Base-by-base conservation (phyloP, 2,888 invertebrate genomes). In the Pollenia griseotomentosa region DNA sequence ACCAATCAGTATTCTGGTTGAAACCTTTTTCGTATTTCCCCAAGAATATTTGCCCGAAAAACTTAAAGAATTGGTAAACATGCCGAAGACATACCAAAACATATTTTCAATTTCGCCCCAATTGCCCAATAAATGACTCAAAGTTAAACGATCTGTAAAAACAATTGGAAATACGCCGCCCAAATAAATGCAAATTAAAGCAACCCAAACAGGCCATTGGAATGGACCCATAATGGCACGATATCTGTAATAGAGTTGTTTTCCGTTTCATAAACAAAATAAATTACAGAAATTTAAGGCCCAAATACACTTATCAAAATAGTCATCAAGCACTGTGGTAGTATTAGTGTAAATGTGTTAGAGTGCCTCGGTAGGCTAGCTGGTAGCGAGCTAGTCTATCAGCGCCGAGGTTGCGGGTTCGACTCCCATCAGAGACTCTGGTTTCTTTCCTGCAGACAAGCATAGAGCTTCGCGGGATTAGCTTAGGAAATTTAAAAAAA, bases 51-150 rank as follows among this genome's bases (percentile, higher is more conserved):
- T 95, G 0, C 96, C 96, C 57, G 94, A 93, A 90, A 96, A 96
- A 0, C 96, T 96, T 90, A 97, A 96, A 89, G 96, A 96, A 90
- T 97, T 97, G 0, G 97, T 97, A 90, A 97, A 97, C 61, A 97
- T 97, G 7, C 97, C 97, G 90, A 97, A 97, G 78, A 97, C 96
- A 91, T 97, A 97, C 97, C 97, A 97, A 92, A 97, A 97, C 97
- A 97, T 97, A 90, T 97, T 96, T 93, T 97, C 96, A 53, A 97
- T 94, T 94, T 96, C 96, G 71, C 96, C 95, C 83, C 96, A 96
- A 89, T 96, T 95, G 57, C 95, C 94, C 44, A 97, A 89, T 46
- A 97, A 93, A 90, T 96, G 96, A 10, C 93, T 94, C 19, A 97
- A 91, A 0, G 96, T 95, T 83, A 96, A 95, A 89, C 96, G 96